Evolutionary conservation across 2,113 vertebrate species (phyloP).

Genomic region (Indri indri): DNA sequence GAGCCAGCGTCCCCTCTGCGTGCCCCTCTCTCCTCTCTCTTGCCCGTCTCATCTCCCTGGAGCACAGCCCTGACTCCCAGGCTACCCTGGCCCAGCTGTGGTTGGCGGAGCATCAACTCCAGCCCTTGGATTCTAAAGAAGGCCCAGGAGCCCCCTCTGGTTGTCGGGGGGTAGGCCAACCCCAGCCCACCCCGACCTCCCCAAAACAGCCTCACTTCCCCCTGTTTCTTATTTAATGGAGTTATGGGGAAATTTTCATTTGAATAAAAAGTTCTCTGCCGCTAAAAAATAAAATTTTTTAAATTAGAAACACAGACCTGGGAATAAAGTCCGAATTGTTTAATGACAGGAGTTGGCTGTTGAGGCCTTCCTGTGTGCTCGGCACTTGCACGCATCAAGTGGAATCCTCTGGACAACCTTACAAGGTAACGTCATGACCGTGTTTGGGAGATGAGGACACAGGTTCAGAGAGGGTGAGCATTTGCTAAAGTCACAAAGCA

Average conservation of each 20-base stretch:
- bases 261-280: background rate
- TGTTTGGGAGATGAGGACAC: background rate
- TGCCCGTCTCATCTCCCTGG: background rate
- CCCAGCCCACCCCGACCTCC: background rate
- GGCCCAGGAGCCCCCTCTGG: no score
- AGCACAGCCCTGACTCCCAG: background rate
- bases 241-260: background rate
- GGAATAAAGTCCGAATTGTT: constrained; percentile 13
- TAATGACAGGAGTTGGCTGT: background rate
- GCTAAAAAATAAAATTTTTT: background rate
- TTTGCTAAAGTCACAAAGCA: background rate
- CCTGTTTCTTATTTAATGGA: background rate
- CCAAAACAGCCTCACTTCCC: background rate
- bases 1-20: background rate
- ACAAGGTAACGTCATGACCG: rapidly evolving
- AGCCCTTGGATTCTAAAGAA: background rate
- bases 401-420: rapidly evolving
- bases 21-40: background rate
- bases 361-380: background rate
- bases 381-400: rapidly evolving
- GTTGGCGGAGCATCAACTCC: background rate
- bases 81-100: background rate
- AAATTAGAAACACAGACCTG: background rate
- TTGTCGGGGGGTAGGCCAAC: background rate
- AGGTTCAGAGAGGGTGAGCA: background rate